Evolutionary conservation across 2,888 invertebrate species (phyloP).

Genomic region (Mantis religiosa): DNA sequence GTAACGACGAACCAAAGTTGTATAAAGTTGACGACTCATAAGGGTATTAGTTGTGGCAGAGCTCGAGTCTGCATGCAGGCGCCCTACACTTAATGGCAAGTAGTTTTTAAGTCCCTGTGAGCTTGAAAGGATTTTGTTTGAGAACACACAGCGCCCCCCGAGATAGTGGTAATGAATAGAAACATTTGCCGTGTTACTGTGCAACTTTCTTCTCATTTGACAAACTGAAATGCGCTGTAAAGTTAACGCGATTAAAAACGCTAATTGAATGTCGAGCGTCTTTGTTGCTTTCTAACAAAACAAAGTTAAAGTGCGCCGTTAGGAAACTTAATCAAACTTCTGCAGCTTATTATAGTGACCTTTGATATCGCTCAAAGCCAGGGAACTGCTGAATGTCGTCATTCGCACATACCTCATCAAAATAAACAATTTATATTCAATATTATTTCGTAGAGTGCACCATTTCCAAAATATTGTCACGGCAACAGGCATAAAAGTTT

Average conservation of each 20-base stretch:
- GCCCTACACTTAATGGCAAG: background rate
- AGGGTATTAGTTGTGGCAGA: background rate
- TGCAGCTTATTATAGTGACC: no score
- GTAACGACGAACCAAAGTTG: background rate
- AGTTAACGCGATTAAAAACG: background rate
- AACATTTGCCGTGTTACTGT: background rate
- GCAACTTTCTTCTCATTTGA: background rate
- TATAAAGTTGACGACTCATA: background rate
- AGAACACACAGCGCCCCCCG: background rate
- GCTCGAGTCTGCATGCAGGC: background rate
- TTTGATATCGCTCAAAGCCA: no score
- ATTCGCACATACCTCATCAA: no score
- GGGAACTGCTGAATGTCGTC: no score
- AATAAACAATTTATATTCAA: no score
- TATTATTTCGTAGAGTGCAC: no score
- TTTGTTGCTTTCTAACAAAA: no score
- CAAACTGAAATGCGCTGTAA: background rate
- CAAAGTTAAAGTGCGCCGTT: no score
- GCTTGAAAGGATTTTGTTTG: background rate
- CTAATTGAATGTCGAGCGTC: background rate
- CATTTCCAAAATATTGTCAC: no score
- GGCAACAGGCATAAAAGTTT: no score
- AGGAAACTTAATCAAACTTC: no score
- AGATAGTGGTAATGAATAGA: background rate
- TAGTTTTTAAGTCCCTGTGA: background rate